phyloP scores from a whole-genome alignment of 2,888 invertebrate species.

The Sepiola atlantica region DNA sequence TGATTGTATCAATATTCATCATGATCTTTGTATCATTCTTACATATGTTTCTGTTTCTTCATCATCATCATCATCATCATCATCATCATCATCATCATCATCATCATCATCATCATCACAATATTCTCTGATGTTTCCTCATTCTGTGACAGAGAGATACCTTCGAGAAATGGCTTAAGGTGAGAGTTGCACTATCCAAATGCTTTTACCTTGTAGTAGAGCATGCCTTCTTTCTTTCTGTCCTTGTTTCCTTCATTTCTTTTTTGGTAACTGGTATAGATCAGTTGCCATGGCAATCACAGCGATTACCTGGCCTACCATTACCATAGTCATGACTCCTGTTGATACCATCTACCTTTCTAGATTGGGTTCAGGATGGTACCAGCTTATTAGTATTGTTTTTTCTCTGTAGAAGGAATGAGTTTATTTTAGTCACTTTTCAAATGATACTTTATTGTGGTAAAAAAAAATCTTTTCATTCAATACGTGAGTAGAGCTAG shows the following conservation, averaged over 20 bases:
- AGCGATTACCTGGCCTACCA: not conserved
- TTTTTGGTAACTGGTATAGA: not conserved
- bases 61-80: not conserved
- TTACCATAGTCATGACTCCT: not conserved
- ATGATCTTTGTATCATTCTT: not conserved
- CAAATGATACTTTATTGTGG: not conserved
- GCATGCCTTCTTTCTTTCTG: slow-evolving; percentile 24
- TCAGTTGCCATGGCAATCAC: not conserved
- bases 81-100: not conserved
- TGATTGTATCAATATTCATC: not conserved
- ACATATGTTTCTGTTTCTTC: not conserved
- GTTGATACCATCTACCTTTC: not conserved
- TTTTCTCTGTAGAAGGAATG: not conserved
- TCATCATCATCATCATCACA: not conserved
- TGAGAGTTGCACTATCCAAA: slow-evolving; percentile 42
- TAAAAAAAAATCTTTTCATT: not conserved
- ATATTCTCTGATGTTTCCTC: slow-evolving; percentile 4
- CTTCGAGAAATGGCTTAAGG: slow-evolving; percentile 45
- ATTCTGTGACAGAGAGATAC: slow-evolving; percentile 32
- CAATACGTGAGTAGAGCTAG: too few relatives aligned
- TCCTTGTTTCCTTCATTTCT: not conserved
- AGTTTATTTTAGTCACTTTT: not conserved
- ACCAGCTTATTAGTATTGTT: not conserved
- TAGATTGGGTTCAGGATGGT: not conserved
- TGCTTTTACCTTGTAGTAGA: slow-evolving; percentile 36